Conservation (phyloP, 1,140 invertebrate species). For the Drosophila grimshawi region DNA sequence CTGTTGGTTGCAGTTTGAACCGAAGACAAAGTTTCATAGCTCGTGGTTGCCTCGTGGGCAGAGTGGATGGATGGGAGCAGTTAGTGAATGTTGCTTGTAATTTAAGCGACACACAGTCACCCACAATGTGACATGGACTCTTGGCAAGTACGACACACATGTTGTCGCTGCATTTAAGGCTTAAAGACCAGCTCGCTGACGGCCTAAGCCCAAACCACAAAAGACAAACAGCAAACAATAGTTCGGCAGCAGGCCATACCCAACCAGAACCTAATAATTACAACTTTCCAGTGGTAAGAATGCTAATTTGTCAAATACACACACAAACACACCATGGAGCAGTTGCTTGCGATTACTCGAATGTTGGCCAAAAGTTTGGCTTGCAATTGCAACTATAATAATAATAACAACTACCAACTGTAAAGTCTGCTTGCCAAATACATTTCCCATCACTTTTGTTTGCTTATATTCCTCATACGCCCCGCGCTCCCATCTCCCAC, state of each 20-base stretch:
- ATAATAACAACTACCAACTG: conserved; percentile 20
- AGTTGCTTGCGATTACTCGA: conserved; percentile 64
- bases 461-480: not conserved
- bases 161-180: conserved; percentile 61
- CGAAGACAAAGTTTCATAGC: conserved; percentile 70
- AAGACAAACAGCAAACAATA: conserved; percentile 58
- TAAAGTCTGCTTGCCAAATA: conserved; percentile 57
- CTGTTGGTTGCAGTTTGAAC: conserved; percentile 43
- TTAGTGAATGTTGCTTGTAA: conserved; percentile 48
- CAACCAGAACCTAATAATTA: conserved; percentile 52
- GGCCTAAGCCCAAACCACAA: conserved; percentile 51
- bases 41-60: conserved; percentile 34
- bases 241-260: conserved; percentile 27
- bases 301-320: conserved; percentile 67
- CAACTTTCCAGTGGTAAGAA: conserved; percentile 58
- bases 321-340: conserved; percentile 40
- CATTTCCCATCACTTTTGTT: conserved; percentile 47
- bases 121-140: conserved; percentile 52
- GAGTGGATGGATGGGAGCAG: not conserved
- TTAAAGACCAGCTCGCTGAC: conserved; percentile 68
- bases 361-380: conserved; percentile 32
- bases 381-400: conserved; percentile 23
- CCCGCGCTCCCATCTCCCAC: conserved; percentile 8
- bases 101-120: conserved; percentile 50
- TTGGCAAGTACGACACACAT: conserved; percentile 49